Conservation (phyloP, 2,888 invertebrate genomes). For the Mythimna lalbum region DNA sequence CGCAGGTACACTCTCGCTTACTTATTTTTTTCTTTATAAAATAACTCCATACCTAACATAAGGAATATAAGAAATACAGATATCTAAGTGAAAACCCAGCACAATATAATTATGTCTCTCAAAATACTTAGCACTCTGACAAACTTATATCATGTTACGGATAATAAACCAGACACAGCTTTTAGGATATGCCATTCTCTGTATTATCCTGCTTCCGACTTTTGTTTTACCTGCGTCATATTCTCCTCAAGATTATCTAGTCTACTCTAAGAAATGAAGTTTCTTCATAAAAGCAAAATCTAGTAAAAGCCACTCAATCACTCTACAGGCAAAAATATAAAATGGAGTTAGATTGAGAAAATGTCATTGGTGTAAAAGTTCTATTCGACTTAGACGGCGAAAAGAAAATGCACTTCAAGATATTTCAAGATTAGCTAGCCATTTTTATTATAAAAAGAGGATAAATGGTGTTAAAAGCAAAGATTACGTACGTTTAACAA, state of each 20-base stretch:
- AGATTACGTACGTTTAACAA: too few relatives aligned
- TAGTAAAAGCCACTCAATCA: neutral
- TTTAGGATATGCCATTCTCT: neutral
- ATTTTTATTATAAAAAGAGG: neutral
- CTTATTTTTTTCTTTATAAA: too few relatives aligned
- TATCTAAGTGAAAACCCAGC: neutral
- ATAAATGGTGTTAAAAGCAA: too few relatives aligned
- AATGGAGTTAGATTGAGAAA: neutral
- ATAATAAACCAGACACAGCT: conserved; percentile 21
- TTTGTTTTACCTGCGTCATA: conserved; percentile 5
- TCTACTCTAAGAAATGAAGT: neutral
- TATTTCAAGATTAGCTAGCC: neutral
- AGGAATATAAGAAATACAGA: too few relatives aligned
- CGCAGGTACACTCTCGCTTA: too few relatives aligned
- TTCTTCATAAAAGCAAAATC: neutral
- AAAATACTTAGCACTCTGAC: conserved; percentile 1
- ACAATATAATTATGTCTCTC: neutral
- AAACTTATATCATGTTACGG: neutral
- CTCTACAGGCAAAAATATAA: neutral
- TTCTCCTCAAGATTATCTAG: conserved; percentile 1
- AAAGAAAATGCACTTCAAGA: neutral
- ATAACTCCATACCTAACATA: too few relatives aligned
- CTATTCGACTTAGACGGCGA: neutral
- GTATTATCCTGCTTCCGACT: neutral
- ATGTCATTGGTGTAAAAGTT: conserved; percentile 1